phyloP scores from a whole-genome alignment of 2,797 vertebrate species.

The Synanceia verrucosa region DNA sequence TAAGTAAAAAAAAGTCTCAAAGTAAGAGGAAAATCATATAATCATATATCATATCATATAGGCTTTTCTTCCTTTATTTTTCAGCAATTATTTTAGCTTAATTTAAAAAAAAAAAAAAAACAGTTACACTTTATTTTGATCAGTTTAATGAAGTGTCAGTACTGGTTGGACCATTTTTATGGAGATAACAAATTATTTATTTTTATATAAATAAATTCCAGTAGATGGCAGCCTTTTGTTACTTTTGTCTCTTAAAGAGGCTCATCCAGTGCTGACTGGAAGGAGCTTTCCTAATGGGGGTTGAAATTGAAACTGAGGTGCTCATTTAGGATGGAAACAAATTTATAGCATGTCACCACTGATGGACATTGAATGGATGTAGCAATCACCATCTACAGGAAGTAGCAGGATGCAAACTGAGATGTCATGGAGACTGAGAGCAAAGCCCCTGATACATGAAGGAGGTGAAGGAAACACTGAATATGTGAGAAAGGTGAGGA shows the following conservation, averaged over 20 bases:
- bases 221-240: conserved; percentile 64
- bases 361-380: not conserved
- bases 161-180: not conserved
- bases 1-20: no score
- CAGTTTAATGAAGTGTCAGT: not conserved
- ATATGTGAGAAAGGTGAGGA: not conserved
- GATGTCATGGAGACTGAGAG: not conserved
- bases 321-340: conserved; percentile 32
- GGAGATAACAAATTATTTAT: not conserved
- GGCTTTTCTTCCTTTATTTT: not conserved
- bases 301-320: conserved; percentile 37
- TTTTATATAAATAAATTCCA: conserved; percentile 29
- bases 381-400: conserved; percentile 15
- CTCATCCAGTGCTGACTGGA: not conserved
- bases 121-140: not conserved
- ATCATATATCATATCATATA: no score
- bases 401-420: not conserved
- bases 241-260: conserved; percentile 11
- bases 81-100: not conserved
- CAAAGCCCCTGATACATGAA: not conserved
- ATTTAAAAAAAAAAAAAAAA: no score
- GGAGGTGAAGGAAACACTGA: not conserved
- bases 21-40: no score
- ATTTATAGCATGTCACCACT: conserved; percentile 26
- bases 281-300: conserved; percentile 6